Evolutionary conservation across 2,797 vertebrate species (phyloP), one percentile per base, ranked within the genome.

Genomic region (Acipenser oxyrinchus): DNA sequence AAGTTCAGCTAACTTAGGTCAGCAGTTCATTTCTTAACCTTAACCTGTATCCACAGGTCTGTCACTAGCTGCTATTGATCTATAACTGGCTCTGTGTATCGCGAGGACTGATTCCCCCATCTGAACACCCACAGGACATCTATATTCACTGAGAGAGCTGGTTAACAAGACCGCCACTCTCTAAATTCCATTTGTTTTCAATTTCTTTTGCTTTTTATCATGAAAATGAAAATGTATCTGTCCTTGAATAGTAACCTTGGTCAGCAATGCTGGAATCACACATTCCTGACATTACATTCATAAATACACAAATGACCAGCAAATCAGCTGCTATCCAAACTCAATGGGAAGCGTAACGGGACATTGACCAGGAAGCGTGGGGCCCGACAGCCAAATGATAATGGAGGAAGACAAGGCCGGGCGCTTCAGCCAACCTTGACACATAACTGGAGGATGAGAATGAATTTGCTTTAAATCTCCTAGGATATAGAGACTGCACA

Each of bases 221-320:
- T 9, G 11, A 12, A 57, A 57, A 6, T 11, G 6, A 57, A 57
- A 57, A 9, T 57, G 2, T 57, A 57, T n/a, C 13, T 7, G 13
- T 11, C 55, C 55, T n/a, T 57, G 55, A 9, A 57, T 12, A 6
- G 55, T 57, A 57, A 57, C 55, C 55, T 57, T 57, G 55, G 55
- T n/a, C 6, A 9, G 12, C 55, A 58, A 58, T 58, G 13, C 55
- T 12, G 6, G 2, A n/a, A 13, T 6, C 9, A 58, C 12, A 11
- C 55, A 58, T n/a, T 58, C 6, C 55, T 58, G 55, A 58, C 55
- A 58, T 11, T 15, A 58, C 55, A 58, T 58, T 13, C 55, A 58
- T 7, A 58, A 58, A 58, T 7, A 58, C 10, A 3, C 55, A 58
- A n/a, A 58, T 13, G 13, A 13, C 55, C 55, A 6, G 9, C 55